phyloP scores from a whole-genome alignment of 2,797 vertebrate genomes.

The Pyrocephalus nanus region DNA sequence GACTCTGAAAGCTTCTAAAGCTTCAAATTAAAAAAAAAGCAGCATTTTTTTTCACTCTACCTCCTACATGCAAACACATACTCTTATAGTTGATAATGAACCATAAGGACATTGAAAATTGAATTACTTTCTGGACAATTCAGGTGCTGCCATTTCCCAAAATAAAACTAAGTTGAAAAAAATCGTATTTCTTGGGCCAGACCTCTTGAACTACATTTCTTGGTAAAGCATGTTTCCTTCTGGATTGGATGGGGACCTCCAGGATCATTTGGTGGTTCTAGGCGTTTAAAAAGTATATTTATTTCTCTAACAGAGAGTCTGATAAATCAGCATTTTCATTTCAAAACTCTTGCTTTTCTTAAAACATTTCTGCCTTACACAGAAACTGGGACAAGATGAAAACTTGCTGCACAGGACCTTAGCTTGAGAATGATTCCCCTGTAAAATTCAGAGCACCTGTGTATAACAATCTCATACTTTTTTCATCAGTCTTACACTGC shows the following conservation, averaged over 20 bases:
- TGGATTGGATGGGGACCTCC: background rate
- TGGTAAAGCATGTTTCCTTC: slow-evolving; percentile 47
- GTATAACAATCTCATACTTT: background rate
- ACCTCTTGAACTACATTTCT: slow-evolving; percentile 1
- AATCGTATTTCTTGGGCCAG: background rate
- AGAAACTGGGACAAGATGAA: background rate
- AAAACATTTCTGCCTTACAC: background rate
- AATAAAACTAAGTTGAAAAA: slow-evolving; percentile 21
- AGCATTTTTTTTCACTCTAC: background rate
- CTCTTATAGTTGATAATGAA: background rate
- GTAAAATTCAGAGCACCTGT: background rate
- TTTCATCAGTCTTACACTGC: background rate
- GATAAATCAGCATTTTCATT: background rate
- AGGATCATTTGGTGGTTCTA: slow-evolving; percentile 2
- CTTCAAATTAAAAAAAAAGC: background rate
- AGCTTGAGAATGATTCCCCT: background rate
- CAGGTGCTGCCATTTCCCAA: slow-evolving; percentile 2
- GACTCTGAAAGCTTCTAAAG: background rate
- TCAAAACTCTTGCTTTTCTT: background rate
- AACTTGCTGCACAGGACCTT: background rate
- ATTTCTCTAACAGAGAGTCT: background rate
- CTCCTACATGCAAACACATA: background rate
- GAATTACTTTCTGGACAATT: slow-evolving; percentile 26
- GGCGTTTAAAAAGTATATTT: background rate
- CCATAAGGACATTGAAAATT: slow-evolving; percentile 3